These are phyloP conservation scores for Ivindomyrus marchei DNA, from an alignment of 2,113 vertebrate species.

Conservation along the genomic window DNA sequence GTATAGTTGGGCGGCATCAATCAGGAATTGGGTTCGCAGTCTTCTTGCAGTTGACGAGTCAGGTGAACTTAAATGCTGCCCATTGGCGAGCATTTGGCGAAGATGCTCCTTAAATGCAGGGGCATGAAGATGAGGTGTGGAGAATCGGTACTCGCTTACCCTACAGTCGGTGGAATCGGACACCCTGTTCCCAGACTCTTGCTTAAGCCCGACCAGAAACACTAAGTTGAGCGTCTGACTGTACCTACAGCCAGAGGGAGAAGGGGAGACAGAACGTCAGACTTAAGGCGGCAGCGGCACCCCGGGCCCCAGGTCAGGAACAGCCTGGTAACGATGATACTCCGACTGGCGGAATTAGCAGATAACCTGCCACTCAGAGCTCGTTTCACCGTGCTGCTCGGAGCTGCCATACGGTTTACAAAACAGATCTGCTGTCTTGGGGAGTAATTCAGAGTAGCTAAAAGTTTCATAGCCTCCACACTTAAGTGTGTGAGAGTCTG, in stretches of 20 bases:
- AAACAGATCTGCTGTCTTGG: conserved; percentile 70
- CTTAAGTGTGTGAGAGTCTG: conserved; percentile 19
- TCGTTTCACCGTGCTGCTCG: conserved; percentile 60
- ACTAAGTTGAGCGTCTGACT: not conserved
- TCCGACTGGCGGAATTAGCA: conserved; percentile 53
- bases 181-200: not conserved
- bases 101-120: not conserved
- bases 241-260: not conserved
- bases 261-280: conserved; percentile 22
- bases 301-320: conserved; percentile 40
- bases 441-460: conserved; percentile 65
- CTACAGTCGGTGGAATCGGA: conserved; percentile 80
- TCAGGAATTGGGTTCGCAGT: conserved; percentile 43
- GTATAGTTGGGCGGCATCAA: not conserved
- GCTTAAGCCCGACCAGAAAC: not conserved
- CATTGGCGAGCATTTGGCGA: not conserved
- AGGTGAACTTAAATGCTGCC: not conserved
- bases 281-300: conserved; percentile 43
- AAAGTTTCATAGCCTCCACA: conserved; percentile 49
- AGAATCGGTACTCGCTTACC: conserved; percentile 78
- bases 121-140: conserved; percentile 53
- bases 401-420: conserved; percentile 59
- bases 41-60: conserved; percentile 43
- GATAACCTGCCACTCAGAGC: conserved; percentile 62
- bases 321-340: conserved; percentile 59